phyloP scores from a whole-genome alignment of 2,113 vertebrate species.

The Calyptomena viridis region DNA sequence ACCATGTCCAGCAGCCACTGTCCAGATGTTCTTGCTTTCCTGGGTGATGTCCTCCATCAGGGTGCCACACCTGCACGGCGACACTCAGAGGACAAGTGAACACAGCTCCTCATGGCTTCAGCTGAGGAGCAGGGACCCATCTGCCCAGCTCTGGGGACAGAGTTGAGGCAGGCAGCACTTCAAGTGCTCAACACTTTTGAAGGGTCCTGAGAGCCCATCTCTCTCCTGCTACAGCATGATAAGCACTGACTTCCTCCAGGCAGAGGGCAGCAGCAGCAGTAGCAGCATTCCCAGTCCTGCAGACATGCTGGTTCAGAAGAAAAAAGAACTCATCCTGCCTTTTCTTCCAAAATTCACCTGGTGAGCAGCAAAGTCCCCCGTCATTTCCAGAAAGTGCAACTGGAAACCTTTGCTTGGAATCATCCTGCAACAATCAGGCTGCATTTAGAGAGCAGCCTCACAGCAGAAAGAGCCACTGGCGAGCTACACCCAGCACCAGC shows the following conservation, averaged over 20 bases:
- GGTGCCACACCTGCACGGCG: neutral
- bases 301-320: neutral
- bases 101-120: neutral
- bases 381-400: fast-evolving
- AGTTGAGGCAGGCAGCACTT: neutral
- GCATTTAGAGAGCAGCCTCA: fast-evolving
- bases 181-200: neutral
- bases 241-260: neutral
- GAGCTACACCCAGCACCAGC: neutral
- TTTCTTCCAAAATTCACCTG: neutral
- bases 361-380: neutral
- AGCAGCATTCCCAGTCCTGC: neutral
- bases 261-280: neutral
- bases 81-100: neutral
- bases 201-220: neutral
- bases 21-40: neutral
- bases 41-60: neutral
- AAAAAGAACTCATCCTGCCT: neutral
- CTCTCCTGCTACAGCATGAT: neutral
- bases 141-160: neutral
- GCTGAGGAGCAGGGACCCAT: neutral
- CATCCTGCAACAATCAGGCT: neutral
- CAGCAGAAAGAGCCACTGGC: neutral
- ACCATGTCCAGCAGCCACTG: neutral
- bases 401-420: neutral